Percentiles rank a stretch among this genome's conserved stretches.
These are phyloP conservation scores for Spodoptera exigua DNA, from an alignment of 2,888 invertebrate genomes.

Conservation along the genomic window DNA sequence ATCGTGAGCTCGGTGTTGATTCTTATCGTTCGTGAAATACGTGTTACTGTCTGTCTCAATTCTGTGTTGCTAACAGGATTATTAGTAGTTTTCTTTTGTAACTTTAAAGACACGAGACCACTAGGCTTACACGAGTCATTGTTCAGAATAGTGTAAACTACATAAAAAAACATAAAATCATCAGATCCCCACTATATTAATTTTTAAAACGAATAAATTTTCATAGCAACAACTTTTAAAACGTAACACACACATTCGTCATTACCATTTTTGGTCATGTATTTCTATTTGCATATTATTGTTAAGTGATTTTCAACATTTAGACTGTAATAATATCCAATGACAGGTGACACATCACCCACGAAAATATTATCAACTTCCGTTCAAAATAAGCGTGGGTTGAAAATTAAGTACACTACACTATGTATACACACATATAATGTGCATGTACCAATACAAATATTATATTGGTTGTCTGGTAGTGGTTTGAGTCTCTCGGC, in stretches of 20 bases:
- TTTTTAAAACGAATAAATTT: not conserved
- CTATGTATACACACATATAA: too few relatives aligned
- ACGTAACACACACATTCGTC: slow-evolving; percentile 17
- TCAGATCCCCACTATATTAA: not conserved
- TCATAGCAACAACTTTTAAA: slow-evolving; percentile 2
- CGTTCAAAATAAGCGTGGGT: slow-evolving; percentile 27
- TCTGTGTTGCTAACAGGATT: too few relatives aligned
- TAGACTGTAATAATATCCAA: slow-evolving; percentile 30
- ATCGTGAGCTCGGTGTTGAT: not conserved
- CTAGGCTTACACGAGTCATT: too few relatives aligned
- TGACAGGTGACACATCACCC: slow-evolving; percentile 45
- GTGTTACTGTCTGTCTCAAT: too few relatives aligned
- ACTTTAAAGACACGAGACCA: too few relatives aligned
- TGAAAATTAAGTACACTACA: slow-evolving; percentile 19
- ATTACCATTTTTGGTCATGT: slow-evolving; percentile 33
- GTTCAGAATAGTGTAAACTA: too few relatives aligned
- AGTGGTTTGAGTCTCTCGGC: too few relatives aligned
- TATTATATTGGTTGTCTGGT: too few relatives aligned
- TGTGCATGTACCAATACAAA: too few relatives aligned
- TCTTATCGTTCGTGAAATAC: too few relatives aligned
- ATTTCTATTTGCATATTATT: slow-evolving; percentile 21
- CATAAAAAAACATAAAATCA: too few relatives aligned
- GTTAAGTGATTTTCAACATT: slow-evolving; percentile 20
- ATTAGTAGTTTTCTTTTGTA: too few relatives aligned
- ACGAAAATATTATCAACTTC: slow-evolving; percentile 35